Evolutionary conservation across 1,140 invertebrate species (phyloP).

Genomic region (Bombus haemorrhoidalis): DNA sequence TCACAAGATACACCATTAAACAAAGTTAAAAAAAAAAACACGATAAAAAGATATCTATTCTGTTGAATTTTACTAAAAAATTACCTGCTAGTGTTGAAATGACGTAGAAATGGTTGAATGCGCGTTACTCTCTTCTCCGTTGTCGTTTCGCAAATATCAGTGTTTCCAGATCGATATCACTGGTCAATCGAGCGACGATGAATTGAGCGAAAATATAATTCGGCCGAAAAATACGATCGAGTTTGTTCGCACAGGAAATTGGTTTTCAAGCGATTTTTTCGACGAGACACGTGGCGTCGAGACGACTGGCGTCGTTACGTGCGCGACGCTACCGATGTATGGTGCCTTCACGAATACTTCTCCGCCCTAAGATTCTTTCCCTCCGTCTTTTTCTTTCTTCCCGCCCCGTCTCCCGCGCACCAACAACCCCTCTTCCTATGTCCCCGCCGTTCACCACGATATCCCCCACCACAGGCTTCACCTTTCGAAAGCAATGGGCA

Average conservation of each 20-base stretch:
- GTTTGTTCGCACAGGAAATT: background rate
- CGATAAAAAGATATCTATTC: too few relatives aligned
- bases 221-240: too few relatives aligned
- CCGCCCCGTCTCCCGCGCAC: background rate
- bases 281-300: conserved; percentile 64
- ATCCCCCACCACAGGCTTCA: conserved; percentile 40
- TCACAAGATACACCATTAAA: background rate
- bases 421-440: background rate
- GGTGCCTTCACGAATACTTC: conserved; percentile 54
- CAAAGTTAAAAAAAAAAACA: too few relatives aligned
- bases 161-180: background rate
- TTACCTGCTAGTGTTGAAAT: conserved; percentile 12
- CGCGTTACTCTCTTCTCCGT: background rate
- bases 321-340: conserved; percentile 57
- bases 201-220: background rate
- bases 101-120: background rate
- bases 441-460: conserved; percentile 13
- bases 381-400: conserved; percentile 49
- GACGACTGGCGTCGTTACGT: conserved; percentile 68
- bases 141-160: background rate
- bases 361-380: conserved; percentile 58
- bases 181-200: background rate
- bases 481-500: conserved; percentile 54
- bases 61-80: background rate
- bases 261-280: conserved; percentile 5